phyloP scores from a whole-genome alignment of 2,113 vertebrate genomes.

The Equus przewalskii region DNA sequence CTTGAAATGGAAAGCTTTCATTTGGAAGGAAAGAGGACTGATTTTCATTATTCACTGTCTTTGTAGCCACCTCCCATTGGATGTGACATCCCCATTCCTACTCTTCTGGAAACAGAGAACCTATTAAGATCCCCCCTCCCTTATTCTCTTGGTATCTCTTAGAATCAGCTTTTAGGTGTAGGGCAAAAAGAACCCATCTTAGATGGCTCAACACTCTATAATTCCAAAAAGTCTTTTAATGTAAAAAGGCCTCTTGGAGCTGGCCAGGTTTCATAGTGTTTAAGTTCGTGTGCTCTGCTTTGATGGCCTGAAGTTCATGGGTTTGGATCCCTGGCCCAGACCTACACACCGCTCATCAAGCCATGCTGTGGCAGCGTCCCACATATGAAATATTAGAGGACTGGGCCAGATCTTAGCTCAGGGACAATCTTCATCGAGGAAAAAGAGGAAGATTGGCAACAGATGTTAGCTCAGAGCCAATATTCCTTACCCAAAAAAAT shows the following conservation, averaged over 20 bases:
- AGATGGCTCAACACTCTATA: not conserved
- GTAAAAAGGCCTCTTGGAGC: not conserved
- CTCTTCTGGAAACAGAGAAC: not conserved
- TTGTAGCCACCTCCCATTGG: not conserved
- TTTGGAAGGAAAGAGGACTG: not conserved
- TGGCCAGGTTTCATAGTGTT: too few species aligned
- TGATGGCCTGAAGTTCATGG: too few species aligned
- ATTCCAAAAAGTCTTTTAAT: not conserved
- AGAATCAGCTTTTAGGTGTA: not conserved
- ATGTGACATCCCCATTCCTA: not conserved
- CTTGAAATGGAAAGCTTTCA: not conserved
- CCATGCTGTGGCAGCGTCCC: too few species aligned
- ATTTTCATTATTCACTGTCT: not conserved
- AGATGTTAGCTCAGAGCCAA: too few species aligned
- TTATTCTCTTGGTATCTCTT: not conserved
- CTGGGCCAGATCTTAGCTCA: too few species aligned
- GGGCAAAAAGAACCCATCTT: not conserved
- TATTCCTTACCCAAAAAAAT: too few species aligned
- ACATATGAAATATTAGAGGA: too few species aligned
- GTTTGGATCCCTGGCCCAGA: too few species aligned
- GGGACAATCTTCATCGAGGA: too few species aligned
- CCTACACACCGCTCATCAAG: too few species aligned
- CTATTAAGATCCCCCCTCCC: not conserved
- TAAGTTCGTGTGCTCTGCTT: too few species aligned
- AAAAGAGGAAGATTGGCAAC: too few species aligned